Conservation (phyloP, 2,113 vertebrate species). For the Trichechus manatus region DNA sequence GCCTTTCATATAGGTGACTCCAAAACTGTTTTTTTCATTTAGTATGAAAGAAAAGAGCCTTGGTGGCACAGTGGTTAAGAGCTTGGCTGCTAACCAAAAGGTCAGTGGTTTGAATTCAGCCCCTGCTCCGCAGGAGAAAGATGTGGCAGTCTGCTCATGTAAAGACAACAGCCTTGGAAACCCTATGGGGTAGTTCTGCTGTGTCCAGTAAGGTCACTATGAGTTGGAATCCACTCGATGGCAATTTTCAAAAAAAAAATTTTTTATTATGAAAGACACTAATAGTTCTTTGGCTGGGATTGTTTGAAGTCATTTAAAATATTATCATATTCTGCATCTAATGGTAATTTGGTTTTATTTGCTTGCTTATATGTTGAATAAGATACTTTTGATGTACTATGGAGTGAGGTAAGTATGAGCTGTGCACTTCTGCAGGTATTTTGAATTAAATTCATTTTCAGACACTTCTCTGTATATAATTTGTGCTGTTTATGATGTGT, state of each 20-base stretch:
- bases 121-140: too few species aligned
- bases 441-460: conserved; percentile 70
- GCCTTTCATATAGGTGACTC: background rate
- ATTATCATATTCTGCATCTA: conserved; percentile 15
- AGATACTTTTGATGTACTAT: conserved; percentile 4
- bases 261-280: background rate
- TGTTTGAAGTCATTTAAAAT: conserved; percentile 30
- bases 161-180: too few species aligned
- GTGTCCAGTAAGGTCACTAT: too few species aligned
- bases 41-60: background rate
- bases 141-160: too few species aligned
- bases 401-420: background rate
- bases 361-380: background rate
- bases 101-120: too few species aligned
- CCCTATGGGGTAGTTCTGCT: too few species aligned
- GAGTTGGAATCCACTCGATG: too few species aligned
- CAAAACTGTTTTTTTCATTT: background rate
- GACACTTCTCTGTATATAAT: conserved; percentile 24
- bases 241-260: too few species aligned
- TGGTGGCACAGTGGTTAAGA: too few species aligned
- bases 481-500: conserved; percentile 56
- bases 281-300: background rate
- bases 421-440: background rate
- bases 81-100: too few species aligned
- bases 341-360: conserved; percentile 33